Percentiles rank a stretch among this genome's conserved stretches.
These are phyloP conservation scores for Oceanodroma leucorhoa DNA, from an alignment of 2,797 vertebrate genomes.

Conservation along the genomic window DNA sequence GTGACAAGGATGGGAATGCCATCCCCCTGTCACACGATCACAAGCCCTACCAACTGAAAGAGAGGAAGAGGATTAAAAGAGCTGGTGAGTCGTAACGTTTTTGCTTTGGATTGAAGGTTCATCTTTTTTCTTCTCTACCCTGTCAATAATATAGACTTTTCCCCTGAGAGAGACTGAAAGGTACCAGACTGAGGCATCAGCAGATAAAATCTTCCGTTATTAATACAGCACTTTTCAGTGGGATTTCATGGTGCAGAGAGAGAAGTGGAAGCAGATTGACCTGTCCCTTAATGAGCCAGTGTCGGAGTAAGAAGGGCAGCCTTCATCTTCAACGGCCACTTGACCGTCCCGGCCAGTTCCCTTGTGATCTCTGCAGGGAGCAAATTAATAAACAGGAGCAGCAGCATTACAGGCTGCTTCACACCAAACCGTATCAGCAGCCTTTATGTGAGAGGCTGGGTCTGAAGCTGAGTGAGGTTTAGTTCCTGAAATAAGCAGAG, in stretches of 20 bases:
- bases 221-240: not conserved
- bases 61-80: constrained; percentile 97
- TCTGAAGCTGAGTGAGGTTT: not conserved
- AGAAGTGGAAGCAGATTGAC: not conserved
- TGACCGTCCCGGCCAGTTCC: not conserved
- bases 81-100: constrained; percentile 80
- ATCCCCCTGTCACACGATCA: constrained; percentile 95
- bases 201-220: not conserved
- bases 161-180: not conserved
- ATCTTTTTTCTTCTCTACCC: not conserved
- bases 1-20: constrained; percentile 96
- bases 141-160: not conserved
- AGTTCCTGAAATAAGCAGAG: not conserved
- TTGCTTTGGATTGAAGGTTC: not conserved
- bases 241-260: not conserved
- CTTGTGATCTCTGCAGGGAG: not conserved
- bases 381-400: not conserved
- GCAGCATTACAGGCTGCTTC: not conserved
- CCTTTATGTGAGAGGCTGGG: not conserved
- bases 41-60: constrained; percentile 97
- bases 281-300: not conserved
- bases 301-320: not conserved
- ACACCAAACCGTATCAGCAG: not conserved
- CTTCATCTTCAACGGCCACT: not conserved
- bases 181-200: not conserved